Evolutionary conservation across 2,888 invertebrate genomes (phyloP).

Genomic region (Drosophila paramelanica): DNA sequence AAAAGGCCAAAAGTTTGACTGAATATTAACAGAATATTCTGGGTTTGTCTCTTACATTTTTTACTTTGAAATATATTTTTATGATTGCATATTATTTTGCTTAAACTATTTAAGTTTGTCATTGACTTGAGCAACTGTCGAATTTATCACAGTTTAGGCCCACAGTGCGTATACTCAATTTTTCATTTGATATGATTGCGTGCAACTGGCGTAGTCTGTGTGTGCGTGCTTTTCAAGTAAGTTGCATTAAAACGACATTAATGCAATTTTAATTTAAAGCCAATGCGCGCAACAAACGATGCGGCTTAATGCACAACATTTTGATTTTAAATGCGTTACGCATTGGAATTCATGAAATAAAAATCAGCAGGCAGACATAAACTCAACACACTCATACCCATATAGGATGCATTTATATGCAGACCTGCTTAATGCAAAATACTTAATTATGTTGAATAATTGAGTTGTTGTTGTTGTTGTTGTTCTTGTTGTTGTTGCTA

Average conservation of each 20-base stretch:
- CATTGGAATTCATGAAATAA: conserved; percentile 71
- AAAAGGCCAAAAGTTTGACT: background rate
- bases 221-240: conserved; percentile 49
- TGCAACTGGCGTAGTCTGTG: conserved; percentile 16
- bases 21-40: background rate
- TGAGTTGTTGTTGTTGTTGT: conserved; percentile 72
- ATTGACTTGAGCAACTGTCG: conserved; percentile 2
- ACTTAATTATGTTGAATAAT: conserved; percentile 83
- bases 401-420: conserved; percentile 50
- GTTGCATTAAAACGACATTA: conserved; percentile 73
- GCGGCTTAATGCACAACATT: conserved; percentile 73
- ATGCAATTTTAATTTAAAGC: conserved; percentile 74
- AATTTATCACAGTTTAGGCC: conserved; percentile 5
- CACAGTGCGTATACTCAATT: conserved; percentile 59
- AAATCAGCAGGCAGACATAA: conserved; percentile 59
- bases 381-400: conserved; percentile 9
- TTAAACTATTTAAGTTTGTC: background rate
- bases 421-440: conserved; percentile 76
- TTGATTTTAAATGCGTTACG: conserved; percentile 74
- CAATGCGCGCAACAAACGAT: conserved; percentile 67
- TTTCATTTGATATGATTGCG: conserved; percentile 58
- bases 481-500: conserved; percentile 51
- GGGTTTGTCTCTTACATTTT: background rate
- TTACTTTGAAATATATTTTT: background rate
- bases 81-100: background rate